phyloP scores from a whole-genome alignment of 2,797 vertebrate species.

The Furcifer pardalis region DNA sequence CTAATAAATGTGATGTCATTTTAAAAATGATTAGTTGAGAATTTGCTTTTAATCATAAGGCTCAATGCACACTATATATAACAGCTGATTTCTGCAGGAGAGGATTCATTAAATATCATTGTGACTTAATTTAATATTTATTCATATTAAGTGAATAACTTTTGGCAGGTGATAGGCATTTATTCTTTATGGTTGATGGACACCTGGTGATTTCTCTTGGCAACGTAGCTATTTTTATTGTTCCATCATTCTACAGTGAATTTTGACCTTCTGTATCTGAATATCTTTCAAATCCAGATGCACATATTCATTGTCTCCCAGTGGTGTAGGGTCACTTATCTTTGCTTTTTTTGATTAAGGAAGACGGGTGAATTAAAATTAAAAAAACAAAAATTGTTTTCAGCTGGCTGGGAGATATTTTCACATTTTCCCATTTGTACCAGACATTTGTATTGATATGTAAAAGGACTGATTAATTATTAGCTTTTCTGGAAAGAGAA shows the following conservation, averaged over 20 bases:
- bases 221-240: background rate
- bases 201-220: background rate
- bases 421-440: background rate
- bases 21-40: background rate
- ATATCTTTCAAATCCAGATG: conserved; percentile 1
- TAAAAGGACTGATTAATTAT: background rate
- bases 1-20: background rate
- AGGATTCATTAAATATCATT: background rate
- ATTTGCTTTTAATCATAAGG: background rate
- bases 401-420: background rate
- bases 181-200: background rate
- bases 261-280: background rate
- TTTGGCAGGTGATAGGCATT: background rate
- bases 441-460: background rate
- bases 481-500: conserved; percentile 3
- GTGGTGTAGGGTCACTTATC: background rate
- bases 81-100: background rate
- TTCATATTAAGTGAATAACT: background rate
- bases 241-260: background rate
- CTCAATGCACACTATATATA: background rate
- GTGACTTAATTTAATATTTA: background rate
- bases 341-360: conserved; percentile 12
- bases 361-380: background rate
- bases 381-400: background rate
- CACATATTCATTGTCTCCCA: background rate